Evolutionary conservation across 2,797 vertebrate genomes (phyloP), one percentile per base, ranked within the genome.

Genomic region (Centropyge bicolor): DNA sequence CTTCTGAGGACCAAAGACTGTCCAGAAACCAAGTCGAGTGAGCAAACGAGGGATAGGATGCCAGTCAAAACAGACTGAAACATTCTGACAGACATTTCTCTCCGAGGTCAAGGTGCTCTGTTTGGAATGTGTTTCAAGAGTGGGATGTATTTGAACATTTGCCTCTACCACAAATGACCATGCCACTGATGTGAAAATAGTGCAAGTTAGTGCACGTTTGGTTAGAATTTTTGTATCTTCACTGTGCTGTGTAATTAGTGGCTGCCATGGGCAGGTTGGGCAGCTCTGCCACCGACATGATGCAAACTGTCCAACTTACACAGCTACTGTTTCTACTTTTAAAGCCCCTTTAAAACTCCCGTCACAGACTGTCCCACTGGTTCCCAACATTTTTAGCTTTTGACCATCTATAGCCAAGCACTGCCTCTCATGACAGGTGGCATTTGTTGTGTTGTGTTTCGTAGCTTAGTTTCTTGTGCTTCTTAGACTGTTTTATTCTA

Each of bases 71-170:
- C 72, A 78, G 35, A 54, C 13, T 0, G 6, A 69, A 49, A 61
- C 48, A 22, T 67, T 82, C 65, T 67, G 80, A 81, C 52, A 62
- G 70, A 68, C 16, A 2, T 57, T 38, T 76, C 79, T 64, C 6
- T 9, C 67, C 20, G 60, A 68, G 84, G 84, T 88, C 82, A 89
- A 89, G 82, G 66, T 86, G 80, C 54, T 80, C 38, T 67, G 66
- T 67, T 76, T 43, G 76, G 77, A 79, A 69, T 88, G 72, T 46
- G 52, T 83, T 74, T 77, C 57, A 71, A 43, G 36, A 43, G 61
- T 54, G n/a, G 62, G 24, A 57, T 77, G 55, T 38, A 55, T 66
- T 51, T 68, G 19, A 59, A 56, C 49, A 31, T 61, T 61, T 60
- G 52, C 41, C 55, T 82, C 14, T 9, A 27, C 79, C 80, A 78